Evolutionary conservation across 2,113 vertebrate species (phyloP), one percentile per base, ranked within the genome.

Genomic region (Clarias gariepinus): DNA sequence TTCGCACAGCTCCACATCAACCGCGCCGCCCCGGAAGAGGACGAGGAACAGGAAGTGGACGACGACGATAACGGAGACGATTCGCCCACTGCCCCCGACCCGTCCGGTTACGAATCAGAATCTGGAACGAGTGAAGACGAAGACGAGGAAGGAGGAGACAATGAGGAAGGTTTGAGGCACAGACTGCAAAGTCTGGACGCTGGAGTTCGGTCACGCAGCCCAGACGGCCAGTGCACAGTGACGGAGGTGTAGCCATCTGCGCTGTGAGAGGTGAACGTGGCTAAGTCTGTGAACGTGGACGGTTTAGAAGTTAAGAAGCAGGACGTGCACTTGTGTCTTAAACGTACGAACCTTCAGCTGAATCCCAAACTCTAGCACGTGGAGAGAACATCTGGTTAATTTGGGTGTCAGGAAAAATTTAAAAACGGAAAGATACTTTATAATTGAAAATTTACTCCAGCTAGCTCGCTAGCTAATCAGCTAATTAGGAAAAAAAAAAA

Each of bases 221-320:
- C 98, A 13, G 98, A 99, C 87, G 98, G 97, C 93, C 97, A 99
- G 94, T 98, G 97, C 93, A 97, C 97, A 53, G 94, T 98, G 91
- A 98, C 96, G 84, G 97, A 98, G 91, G 97, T 98, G 92, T 99
- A 96, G 97, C 92, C 85, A 15, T 25, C 16, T 85, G 19, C 61
- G 13, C 13, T 28, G 74, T 21, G 53, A 58, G n/a, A 57, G 5
- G 53, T 18, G n/a, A 80, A 60, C n/a, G 13, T 80, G 6, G 16
- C 77, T 58, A 5, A 9, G 18, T 9, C 13, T 28, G 73, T 76
- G 28, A 4, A 36, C 4, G 28, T 21, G 30, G 77, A 58, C 18
- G 52, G 18, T 80, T 21, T 33, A 33, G 15, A 36, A 23, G 18
- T 13, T 36, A 30, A 80, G 55, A 12, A 33, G 18, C 77, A 33